phyloP scores from a whole-genome alignment of 2,888 invertebrate species.

The Punctoribates punctum region DNA sequence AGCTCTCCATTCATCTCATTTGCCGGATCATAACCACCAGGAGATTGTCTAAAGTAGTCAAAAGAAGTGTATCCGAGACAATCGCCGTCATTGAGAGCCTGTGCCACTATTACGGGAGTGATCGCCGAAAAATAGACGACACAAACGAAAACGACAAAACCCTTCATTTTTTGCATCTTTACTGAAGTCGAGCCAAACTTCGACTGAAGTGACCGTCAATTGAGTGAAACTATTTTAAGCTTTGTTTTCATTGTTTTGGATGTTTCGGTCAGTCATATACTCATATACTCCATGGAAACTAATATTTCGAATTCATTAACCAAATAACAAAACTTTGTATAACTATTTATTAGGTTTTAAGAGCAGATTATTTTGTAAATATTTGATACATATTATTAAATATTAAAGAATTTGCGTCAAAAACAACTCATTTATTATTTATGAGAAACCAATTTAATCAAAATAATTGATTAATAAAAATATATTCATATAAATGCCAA shows the following conservation, averaged over 20 bases:
- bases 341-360: neutral
- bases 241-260: slow-evolving; percentile 7
- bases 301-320: neutral
- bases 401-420: neutral
- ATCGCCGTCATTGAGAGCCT: slow-evolving; percentile 44
- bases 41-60: slow-evolving; percentile 47
- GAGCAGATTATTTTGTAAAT: neutral
- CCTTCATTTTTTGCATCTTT: neutral
- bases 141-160: neutral
- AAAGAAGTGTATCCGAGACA: slow-evolving; percentile 47
- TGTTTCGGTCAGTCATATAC: neutral
- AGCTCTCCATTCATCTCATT: slow-evolving; percentile 42
- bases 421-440: too few species aligned
- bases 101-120: neutral
- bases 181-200: neutral
- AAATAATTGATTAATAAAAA: too few species aligned
- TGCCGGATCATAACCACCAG: slow-evolving; percentile 47
- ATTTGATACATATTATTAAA: neutral
- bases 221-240: neutral
- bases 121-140: neutral
- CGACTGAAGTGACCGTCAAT: neutral
- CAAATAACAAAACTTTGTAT: neutral
- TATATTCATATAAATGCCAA: too few species aligned
- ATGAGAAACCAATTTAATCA: too few species aligned
- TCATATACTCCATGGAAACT: slow-evolving; percentile 29